Conservation (phyloP, 2,888 invertebrate species). For the Acholoe squamosa region DNA sequence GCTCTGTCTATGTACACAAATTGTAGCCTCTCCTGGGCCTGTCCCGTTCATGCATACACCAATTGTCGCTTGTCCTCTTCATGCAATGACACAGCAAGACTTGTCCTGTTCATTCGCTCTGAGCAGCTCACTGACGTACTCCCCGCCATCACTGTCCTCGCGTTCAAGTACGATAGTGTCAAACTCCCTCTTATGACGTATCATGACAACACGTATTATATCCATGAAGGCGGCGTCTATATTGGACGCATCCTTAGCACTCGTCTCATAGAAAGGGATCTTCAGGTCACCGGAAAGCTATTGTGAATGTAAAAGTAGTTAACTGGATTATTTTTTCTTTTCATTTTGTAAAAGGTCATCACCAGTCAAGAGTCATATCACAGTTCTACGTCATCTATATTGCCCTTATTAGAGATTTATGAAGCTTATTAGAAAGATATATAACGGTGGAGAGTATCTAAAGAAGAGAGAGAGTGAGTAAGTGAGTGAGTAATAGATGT, state of each 20-base stretch:
- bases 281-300: slow-evolving; percentile 55
- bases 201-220: slow-evolving; percentile 10
- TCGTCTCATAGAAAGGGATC: slow-evolving; percentile 65
- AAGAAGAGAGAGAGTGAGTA: too few species aligned
- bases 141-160: slow-evolving; percentile 62
- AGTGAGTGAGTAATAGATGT: too few species aligned
- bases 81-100: slow-evolving; percentile 62
- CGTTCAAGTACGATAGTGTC: slow-evolving; percentile 60
- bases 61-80: not conserved
- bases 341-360: too few species aligned
- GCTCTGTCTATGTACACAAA: too few species aligned
- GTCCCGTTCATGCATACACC: not conserved
- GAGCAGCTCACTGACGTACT: slow-evolving; percentile 62
- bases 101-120: slow-evolving; percentile 39
- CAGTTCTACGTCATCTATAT: too few species aligned
- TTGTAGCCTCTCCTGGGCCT: too few species aligned
- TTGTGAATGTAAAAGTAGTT: too few species aligned
- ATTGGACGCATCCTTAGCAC: slow-evolving; percentile 63
- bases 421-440: too few species aligned
- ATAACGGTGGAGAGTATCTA: too few species aligned
- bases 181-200: slow-evolving; percentile 59
- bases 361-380: too few species aligned
- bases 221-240: slow-evolving; percentile 63
- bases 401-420: too few species aligned
- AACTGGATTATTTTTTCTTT: too few species aligned